phyloP scores from a whole-genome alignment of 2,888 invertebrate species.

The Eupithecia subfuscata region DNA sequence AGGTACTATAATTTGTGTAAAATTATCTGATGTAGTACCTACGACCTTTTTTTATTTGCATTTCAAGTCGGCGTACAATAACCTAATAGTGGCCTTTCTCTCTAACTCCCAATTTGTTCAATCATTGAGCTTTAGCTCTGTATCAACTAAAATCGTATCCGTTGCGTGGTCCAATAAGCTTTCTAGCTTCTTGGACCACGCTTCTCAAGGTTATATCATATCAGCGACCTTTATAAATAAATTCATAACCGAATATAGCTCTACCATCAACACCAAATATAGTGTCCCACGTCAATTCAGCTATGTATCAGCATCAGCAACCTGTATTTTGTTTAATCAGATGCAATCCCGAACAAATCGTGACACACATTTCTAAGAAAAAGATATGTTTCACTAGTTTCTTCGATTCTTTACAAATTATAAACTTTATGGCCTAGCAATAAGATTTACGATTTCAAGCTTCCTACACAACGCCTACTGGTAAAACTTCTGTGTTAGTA shows the following conservation, averaged over 20 bases:
- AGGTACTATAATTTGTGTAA: no score
- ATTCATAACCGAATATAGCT: background rate
- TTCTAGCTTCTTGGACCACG: no score
- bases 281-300: conserved; percentile 7
- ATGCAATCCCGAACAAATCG: conserved; percentile 27
- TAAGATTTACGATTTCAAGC: conserved; percentile 25
- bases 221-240: background rate
- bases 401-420: conserved; percentile 16
- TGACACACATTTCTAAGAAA: conserved; percentile 37
- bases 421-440: conserved; percentile 24
- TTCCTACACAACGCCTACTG: conserved; percentile 30
- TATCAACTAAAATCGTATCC: background rate
- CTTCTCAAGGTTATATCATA: background rate
- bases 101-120: background rate
- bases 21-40: no score
- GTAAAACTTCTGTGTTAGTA: conserved; percentile 17
- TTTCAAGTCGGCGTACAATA: background rate
- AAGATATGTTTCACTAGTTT: conserved; percentile 14
- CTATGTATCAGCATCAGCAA: conserved; percentile 9
- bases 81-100: background rate
- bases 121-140: background rate
- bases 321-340: conserved; percentile 23
- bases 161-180: background rate
- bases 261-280: conserved; percentile 17
- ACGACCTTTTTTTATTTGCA: no score